phyloP scores from a whole-genome alignment of 2,113 vertebrate genomes.

The Ariopsis seemanni region DNA sequence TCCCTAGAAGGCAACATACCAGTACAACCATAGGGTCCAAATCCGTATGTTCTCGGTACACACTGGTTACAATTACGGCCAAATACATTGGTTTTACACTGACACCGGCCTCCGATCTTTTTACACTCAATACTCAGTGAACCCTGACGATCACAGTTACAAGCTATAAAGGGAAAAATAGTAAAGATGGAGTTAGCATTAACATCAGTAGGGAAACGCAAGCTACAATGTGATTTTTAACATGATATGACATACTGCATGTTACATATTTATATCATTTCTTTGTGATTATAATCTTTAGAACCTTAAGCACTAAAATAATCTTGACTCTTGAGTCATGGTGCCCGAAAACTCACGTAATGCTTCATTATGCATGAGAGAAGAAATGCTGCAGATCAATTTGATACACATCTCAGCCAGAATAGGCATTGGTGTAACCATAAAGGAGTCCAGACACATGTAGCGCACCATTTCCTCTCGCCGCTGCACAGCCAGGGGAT shows the following conservation, averaged over 20 bases:
- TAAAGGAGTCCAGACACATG: slow-evolving; percentile 81
- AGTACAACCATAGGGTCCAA: slow-evolving; percentile 79
- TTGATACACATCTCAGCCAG: slow-evolving; percentile 76
- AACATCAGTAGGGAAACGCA: neutral
- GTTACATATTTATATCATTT: neutral
- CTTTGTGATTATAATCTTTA: neutral
- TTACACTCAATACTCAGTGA: slow-evolving; percentile 80
- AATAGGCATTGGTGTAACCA: slow-evolving; percentile 68
- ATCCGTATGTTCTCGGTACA: slow-evolving; percentile 77
- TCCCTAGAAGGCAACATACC: slow-evolving; percentile 66
- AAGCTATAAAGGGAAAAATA: slow-evolving; percentile 67
- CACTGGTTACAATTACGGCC: slow-evolving; percentile 79
- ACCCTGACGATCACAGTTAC: slow-evolving; percentile 82
- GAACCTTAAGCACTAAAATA: neutral
- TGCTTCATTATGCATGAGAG: slow-evolving; percentile 77
- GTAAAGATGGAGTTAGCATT: neutral
- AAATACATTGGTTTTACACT: slow-evolving; percentile 78
- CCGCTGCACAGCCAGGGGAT: slow-evolving; percentile 56
- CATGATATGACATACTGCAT: neutral
- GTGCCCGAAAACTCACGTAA: slow-evolving; percentile 71
- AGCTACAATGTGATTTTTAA: neutral
- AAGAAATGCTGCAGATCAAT: slow-evolving; percentile 82
- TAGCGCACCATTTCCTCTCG: slow-evolving; percentile 78
- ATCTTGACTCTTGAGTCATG: neutral
- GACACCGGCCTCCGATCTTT: slow-evolving; percentile 81